Percentiles rank a stretch among this genome's conserved stretches.
phyloP scores from a whole-genome alignment of 2,888 invertebrate genomes.

The Epirrita christyi region DNA sequence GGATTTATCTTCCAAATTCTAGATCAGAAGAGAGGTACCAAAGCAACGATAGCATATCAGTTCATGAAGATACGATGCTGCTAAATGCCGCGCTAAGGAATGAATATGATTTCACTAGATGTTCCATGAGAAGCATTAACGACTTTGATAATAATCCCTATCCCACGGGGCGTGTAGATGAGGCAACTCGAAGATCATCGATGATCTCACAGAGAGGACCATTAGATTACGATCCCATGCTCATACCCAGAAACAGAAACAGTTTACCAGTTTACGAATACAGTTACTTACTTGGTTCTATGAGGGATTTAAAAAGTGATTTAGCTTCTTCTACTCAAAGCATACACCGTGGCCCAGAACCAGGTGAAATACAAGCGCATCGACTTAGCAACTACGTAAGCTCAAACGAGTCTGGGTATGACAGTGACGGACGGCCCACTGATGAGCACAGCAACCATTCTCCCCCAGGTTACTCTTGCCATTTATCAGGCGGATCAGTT shows the following conservation, averaged over 20 bases:
- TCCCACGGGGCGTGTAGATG: slow-evolving; percentile 61
- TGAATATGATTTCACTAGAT: slow-evolving; percentile 69
- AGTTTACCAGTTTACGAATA: slow-evolving; percentile 81
- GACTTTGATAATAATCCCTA: slow-evolving; percentile 66
- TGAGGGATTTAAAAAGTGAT: slow-evolving; percentile 72
- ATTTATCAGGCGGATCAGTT: slow-evolving; percentile 63
- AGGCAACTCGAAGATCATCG: slow-evolving; percentile 70
- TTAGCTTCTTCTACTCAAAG: slow-evolving; percentile 76
- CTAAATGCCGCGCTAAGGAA: slow-evolving; percentile 68
- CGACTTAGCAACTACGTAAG: slow-evolving; percentile 90
- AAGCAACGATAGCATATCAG: slow-evolving; percentile 78
- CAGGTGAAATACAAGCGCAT: slow-evolving; percentile 85
- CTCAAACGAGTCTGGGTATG: slow-evolving; percentile 93
- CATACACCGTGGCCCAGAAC: slow-evolving; percentile 83
- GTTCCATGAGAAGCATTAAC: slow-evolving; percentile 75
- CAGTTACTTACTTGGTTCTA: slow-evolving; percentile 67
- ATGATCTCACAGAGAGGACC: slow-evolving; percentile 77
- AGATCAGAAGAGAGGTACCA: slow-evolving; percentile 86
- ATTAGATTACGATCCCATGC: slow-evolving; percentile 78
- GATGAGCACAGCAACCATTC: slow-evolving; percentile 83
- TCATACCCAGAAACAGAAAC: slow-evolving; percentile 78
- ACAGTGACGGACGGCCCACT: slow-evolving; percentile 89
- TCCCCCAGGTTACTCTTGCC: slow-evolving; percentile 81
- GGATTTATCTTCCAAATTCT: slow-evolving; percentile 76
- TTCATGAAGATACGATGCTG: slow-evolving; percentile 76